Evolutionary conservation across 2,888 invertebrate species (phyloP), one percentile per base, ranked within the genome.

Genomic region (Lissonota sp.): DNA sequence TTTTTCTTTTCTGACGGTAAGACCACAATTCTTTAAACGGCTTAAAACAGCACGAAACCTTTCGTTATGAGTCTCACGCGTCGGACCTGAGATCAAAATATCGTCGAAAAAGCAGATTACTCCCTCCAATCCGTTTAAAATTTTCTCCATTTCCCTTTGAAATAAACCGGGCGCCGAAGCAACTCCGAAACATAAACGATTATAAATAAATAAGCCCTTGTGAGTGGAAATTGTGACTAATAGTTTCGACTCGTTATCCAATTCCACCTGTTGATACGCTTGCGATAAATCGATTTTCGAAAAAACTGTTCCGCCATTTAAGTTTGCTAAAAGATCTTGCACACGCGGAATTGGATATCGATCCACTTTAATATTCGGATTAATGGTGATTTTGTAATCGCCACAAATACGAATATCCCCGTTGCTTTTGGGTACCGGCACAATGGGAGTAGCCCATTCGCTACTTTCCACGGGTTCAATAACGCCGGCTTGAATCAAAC

Each of bases 121-220:
- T 6, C 80, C 86, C 2, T 87, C 83, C 1, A 88, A 80, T 5
- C 88, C 90, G 60, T 79, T 76, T 7, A 92, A 78, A 44, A 91
- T 76, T 49, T 86, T 78, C 79, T 92, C 92, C 46, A 92, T 84
- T 12, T 86, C 84, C 58, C 84, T 70, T 71, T 92, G 91, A 81
- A 92, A 91, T 57, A 91, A 89, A 5, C 88, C 87, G 6, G 90
- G 88, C 12, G 91, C 91, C 10, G 86, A 85, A 5, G 88, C 86
- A n/a, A 91, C 88, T 10, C 92, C 92, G 84, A 88, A 91, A 2
- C 90, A 88, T 40, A 92, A 76, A 37, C 91, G 84, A 46, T 89
- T 88, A 53, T 88, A 88, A 42, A 81, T 80, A 76, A 85, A 92
- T 4, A 92, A 64, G 0, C 92, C 91, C 53, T 87, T 86, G 44